These are phyloP conservation scores for Watsonalla binaria DNA, from an alignment of 2,888 invertebrate species.

Conservation along the genomic window DNA sequence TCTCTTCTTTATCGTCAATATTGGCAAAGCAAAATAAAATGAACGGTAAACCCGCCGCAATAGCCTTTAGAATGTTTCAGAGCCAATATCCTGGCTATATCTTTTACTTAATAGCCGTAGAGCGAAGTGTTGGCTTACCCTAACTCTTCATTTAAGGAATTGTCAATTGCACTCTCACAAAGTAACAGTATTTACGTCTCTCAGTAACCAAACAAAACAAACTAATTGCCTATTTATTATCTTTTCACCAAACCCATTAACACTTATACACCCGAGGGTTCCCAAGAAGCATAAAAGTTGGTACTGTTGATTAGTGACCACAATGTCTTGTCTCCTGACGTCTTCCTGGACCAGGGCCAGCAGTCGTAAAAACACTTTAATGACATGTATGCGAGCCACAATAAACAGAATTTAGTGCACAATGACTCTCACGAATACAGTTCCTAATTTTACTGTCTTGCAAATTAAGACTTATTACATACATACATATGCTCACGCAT, in stretches of 20 bases:
- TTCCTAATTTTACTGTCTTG: neutral
- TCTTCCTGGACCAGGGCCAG: conserved; percentile 37
- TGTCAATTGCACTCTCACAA: neutral
- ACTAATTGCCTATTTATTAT: conserved; percentile 17
- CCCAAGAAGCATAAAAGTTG: conserved; percentile 22
- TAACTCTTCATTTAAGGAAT: conserved; percentile 1
- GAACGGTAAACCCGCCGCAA: neutral
- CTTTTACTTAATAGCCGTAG: conserved; percentile 15
- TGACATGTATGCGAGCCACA: conserved; percentile 36
- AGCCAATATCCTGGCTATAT: conserved; percentile 10
- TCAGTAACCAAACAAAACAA: neutral
- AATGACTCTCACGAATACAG: conserved; percentile 6
- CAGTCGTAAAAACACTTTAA: conserved; percentile 36
- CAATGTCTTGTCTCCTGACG: conserved; percentile 41
- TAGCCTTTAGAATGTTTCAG: neutral
- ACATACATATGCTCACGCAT: no score
- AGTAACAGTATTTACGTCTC: neutral
- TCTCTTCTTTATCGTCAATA: no score
- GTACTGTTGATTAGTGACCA: conserved; percentile 50
- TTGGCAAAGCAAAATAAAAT: no score
- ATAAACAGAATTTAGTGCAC: conserved; percentile 28
- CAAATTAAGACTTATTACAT: neutral
- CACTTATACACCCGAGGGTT: conserved; percentile 21
- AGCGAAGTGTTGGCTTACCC: conserved; percentile 9
- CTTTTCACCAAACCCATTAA: conserved; percentile 28